These are phyloP conservation scores for Drosophila sechellia DNA, from an alignment of 1,140 invertebrate species.

Conservation along the genomic window DNA sequence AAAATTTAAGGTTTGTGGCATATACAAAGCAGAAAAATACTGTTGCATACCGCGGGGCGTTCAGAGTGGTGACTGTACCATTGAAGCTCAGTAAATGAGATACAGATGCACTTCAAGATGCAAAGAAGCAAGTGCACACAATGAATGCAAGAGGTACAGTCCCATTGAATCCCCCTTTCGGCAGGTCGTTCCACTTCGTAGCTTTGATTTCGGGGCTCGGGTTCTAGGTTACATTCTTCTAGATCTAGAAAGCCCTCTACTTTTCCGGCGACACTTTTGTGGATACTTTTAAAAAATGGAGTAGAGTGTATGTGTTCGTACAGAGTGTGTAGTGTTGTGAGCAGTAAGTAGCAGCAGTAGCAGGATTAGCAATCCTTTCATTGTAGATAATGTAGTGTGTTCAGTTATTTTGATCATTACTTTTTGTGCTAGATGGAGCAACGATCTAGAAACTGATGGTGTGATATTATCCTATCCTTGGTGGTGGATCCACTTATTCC, in stretches of 20 bases:
- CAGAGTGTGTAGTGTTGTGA: too few relatives aligned
- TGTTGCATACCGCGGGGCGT: conserved; percentile 53
- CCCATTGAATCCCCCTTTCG: background rate
- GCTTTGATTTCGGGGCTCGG: background rate
- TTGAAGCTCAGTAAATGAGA: conserved; percentile 15
- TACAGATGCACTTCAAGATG: conserved; percentile 14
- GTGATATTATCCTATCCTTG: too few relatives aligned
- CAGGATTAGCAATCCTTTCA: too few relatives aligned
- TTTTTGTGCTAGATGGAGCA: too few relatives aligned
- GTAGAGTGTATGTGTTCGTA: background rate
- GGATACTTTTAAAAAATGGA: background rate
- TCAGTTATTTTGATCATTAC: too few relatives aligned
- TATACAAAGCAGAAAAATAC: conserved; percentile 5
- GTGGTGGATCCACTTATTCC: too few relatives aligned
- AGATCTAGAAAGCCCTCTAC: background rate
- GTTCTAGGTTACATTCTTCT: background rate
- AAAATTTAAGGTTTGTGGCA: conserved; percentile 48
- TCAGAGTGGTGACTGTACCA: conserved; percentile 5
- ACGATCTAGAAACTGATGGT: too few relatives aligned
- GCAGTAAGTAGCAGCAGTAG: too few relatives aligned
- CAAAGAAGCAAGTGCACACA: conserved; percentile 35
- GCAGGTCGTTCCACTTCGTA: background rate
- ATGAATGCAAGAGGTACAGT: conserved; percentile 25
- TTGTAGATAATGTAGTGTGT: too few relatives aligned
- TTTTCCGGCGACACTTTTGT: background rate